Conservation (phyloP, 1,140 invertebrate genomes). For the Zophobas morio region DNA sequence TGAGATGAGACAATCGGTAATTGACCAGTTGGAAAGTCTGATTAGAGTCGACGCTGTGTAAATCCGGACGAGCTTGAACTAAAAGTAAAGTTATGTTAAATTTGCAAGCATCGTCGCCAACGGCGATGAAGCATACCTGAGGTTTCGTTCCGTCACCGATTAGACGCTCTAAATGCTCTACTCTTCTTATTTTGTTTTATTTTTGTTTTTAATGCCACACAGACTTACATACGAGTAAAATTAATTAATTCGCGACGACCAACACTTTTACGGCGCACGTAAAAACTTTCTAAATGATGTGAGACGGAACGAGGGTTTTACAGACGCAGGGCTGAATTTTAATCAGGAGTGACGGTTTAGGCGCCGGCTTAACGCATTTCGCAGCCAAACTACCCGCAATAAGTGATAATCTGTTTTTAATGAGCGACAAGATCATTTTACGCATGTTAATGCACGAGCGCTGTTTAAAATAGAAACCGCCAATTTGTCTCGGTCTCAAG, state of each 20-base stretch:
- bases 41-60: not conserved
- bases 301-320: slow-evolving; percentile 45
- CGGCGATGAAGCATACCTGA: too few species aligned
- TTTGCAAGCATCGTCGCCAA: too few species aligned
- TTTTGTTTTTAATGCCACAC: too few species aligned
- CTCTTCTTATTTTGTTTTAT: too few species aligned
- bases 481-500: slow-evolving; percentile 38
- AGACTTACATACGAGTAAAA: too few species aligned
- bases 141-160: too few species aligned
- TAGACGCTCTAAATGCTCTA: too few species aligned
- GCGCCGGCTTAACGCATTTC: slow-evolving; percentile 51
- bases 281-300: slow-evolving; percentile 47
- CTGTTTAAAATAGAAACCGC: slow-evolving; percentile 34
- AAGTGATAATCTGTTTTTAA: slow-evolving; percentile 50
- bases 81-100: too few species aligned
- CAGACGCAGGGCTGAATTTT: slow-evolving; percentile 50
- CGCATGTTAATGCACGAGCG: slow-evolving; percentile 45
- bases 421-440: slow-evolving; percentile 49
- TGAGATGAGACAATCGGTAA: slow-evolving; percentile 38
- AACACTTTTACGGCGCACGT: slow-evolving; percentile 12
- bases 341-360: slow-evolving; percentile 53
- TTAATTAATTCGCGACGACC: not conserved
- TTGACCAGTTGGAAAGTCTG: slow-evolving; percentile 8
- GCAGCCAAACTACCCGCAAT: slow-evolving; percentile 47
- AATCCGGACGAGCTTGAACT: too few species aligned